Evolutionary conservation across 2,113 vertebrate species (phyloP), one percentile per base, ranked within the genome.

Genomic region (Furnarius figulus): DNA sequence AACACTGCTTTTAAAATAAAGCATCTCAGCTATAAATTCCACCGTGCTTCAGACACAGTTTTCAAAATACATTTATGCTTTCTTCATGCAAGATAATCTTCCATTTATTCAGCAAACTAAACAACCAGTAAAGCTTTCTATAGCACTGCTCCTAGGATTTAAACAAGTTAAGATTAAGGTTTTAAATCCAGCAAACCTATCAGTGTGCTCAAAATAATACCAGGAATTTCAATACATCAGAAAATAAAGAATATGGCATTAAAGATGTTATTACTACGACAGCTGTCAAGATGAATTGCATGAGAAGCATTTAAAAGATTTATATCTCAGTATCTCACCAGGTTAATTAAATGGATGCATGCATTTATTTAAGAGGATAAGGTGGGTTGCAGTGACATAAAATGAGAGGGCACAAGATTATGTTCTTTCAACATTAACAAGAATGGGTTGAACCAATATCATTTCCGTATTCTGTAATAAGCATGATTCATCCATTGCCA

Each of bases 331-430:
- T 94, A 86, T 94, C 76, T 93, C 70, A 90, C 71, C 33, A 92
- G 90, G 96, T 95, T 96, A 97, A 97, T 97, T 96, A 97, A 97
- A 96, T 84, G 93, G 84, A 94, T 87, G 95, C 79, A 67, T 56
- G 40, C 73, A 90, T 92, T 97, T 85, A 87, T 72, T 97, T 97
- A 86, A 91, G 87, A 92, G 85, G 95, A 92, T 67, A 74, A 94
- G 68, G 44, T 75, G 21, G 89, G 82, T 31, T 96, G 93, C 93
- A 93, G 59, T 81, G 59, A 84, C 86, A 94, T 89, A 89, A 95
- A 96, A 96, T 68, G 49, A 94, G 87, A 95, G 79, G 95, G 44
- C 46, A 88, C 53, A n/a, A 86, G 93, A 94, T 90, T 95, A 89
- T 6, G 14, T 66, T 85, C 89, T 92, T 95, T 74, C 90, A 91